Percentiles rank a stretch among this genome's conserved stretches.
These are phyloP conservation scores for Microplitis manilae DNA, from an alignment of 2,888 invertebrate genomes.

Conservation along the genomic window DNA sequence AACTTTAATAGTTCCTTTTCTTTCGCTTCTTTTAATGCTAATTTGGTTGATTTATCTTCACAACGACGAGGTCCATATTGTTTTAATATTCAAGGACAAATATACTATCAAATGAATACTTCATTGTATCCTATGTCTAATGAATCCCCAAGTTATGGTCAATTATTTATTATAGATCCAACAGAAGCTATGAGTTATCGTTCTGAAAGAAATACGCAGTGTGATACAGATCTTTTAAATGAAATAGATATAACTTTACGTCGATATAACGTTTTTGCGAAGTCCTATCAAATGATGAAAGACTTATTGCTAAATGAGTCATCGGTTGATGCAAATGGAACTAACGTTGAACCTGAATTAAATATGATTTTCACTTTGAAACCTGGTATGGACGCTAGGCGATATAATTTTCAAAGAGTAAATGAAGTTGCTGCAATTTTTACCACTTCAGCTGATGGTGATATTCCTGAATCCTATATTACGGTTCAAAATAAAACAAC, in stretches of 20 bases:
- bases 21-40: constrained; percentile 47
- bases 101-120: constrained; percentile 1
- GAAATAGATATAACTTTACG: constrained; percentile 29
- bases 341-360: neutral
- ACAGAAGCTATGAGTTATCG: neutral
- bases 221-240: constrained; percentile 4
- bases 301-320: neutral
- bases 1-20: constrained; percentile 44
- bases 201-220: neutral
- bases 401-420: neutral
- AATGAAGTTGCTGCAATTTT: constrained; percentile 24
- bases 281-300: constrained; percentile 3
- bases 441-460: constrained; percentile 47
- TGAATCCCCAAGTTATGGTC: constrained; percentile 24
- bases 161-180: constrained; percentile 14
- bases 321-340: neutral
- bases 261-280: constrained; percentile 23
- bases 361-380: neutral
- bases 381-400: neutral
- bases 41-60: constrained; percentile 40
- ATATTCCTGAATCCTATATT: constrained; percentile 49
- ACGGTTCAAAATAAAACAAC: constrained; percentile 41
- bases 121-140: constrained; percentile 36
- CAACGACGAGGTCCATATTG: constrained; percentile 29
- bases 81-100: too few species aligned